Conservation (phyloP, 2,888 invertebrate species). For the Lochmaea capreae region DNA sequence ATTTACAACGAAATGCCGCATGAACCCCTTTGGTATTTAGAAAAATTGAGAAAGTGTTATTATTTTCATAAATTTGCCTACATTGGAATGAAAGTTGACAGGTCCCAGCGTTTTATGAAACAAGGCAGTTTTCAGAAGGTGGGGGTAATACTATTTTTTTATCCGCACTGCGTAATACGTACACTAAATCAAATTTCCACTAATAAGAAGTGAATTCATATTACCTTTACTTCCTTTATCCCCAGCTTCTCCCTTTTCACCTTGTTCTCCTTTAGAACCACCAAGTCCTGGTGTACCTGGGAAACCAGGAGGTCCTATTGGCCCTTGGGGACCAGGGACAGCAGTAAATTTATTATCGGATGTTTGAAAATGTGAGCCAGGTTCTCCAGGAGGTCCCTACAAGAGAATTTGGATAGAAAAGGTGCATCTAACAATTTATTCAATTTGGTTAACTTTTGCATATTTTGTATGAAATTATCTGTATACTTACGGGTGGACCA, state of each 20-base stretch:
- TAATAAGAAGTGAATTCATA: not conserved
- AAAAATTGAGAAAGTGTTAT: no score
- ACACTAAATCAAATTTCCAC: not conserved
- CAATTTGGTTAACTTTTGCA: no score
- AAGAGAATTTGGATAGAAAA: not conserved
- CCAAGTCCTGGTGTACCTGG: slow-evolving; percentile 42
- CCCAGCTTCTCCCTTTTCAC: slow-evolving; percentile 57
- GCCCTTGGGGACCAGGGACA: slow-evolving; percentile 57
- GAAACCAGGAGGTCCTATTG: slow-evolving; percentile 49
- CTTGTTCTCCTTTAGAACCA: slow-evolving; percentile 46
- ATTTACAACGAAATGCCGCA: no score
- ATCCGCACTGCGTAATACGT: no score
- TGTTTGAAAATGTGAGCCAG: slow-evolving; percentile 53
- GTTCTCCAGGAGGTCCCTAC: slow-evolving; percentile 44
- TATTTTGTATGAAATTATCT: no score
- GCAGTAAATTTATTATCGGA: slow-evolving; percentile 43
- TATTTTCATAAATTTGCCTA: no score
- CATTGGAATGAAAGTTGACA: no score
- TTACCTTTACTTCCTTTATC: slow-evolving; percentile 35
- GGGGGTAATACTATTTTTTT: no score
- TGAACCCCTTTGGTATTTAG: no score
- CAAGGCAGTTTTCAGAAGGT: no score
- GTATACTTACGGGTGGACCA: slow-evolving; percentile 41
- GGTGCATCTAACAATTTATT: no score
- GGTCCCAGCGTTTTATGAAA: no score